These are phyloP conservation scores for Ctenopoma kingsleyae DNA, from an alignment of 2,797 vertebrate genomes.

Conservation along the genomic window DNA sequence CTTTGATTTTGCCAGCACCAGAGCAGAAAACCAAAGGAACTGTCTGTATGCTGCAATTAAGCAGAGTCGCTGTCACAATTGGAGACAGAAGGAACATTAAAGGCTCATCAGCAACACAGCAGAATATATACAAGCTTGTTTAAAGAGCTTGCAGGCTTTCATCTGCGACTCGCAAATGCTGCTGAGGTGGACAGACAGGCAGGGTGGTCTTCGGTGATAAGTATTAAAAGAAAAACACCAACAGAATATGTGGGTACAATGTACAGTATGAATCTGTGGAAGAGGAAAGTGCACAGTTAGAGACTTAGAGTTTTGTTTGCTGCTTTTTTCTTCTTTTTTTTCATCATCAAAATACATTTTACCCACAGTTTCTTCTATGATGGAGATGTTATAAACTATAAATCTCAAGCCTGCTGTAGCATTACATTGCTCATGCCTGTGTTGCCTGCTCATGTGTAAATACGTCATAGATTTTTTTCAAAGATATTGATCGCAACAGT, in stretches of 20 bases:
- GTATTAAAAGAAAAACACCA: background rate
- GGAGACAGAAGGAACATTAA: conserved; percentile 58
- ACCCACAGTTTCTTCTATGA: background rate
- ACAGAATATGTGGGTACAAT: background rate
- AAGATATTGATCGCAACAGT: background rate
- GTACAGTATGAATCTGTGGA: accelerated
- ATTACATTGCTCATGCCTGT: background rate
- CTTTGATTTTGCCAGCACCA: conserved; percentile 46
- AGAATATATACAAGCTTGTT: conserved; percentile 29
- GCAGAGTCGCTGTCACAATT: conserved; percentile 37
- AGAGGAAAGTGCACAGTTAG: background rate
- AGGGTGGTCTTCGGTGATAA: conserved; percentile 33
- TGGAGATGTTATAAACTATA: background rate
- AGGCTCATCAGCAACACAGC: conserved; percentile 21
- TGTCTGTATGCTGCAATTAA: conserved; percentile 57
- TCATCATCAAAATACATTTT: background rate
- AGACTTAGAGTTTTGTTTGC: background rate
- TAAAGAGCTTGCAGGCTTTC: conserved; percentile 51
- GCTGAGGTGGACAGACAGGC: conserved; percentile 33
- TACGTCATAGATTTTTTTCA: background rate
- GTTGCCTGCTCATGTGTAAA: background rate
- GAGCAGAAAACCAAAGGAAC: conserved; percentile 44
- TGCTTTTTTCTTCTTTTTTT: background rate
- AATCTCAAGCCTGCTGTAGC: background rate
- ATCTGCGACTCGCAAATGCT: conserved; percentile 32